Evolutionary conservation across 2,888 invertebrate species (phyloP).

Genomic region (Meta bourneti): DNA sequence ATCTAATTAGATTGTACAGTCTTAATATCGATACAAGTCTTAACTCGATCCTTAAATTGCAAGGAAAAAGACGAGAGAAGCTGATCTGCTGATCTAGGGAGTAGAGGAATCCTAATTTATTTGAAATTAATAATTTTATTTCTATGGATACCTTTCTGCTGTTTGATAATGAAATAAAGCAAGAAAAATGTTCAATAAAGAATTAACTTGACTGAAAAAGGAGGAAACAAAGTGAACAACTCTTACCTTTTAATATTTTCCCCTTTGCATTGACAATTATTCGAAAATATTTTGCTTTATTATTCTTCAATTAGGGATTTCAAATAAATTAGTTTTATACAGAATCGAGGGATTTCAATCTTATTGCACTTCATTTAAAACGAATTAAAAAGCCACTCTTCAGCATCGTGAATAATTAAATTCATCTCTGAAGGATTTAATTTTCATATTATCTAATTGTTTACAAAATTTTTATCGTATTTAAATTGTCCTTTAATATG

Average conservation of each 20-base stretch:
- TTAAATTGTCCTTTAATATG: too few species aligned
- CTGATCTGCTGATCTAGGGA: background rate
- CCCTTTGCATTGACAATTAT: background rate
- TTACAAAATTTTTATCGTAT: background rate
- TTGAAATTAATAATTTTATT: constrained; percentile 7
- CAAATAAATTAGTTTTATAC: constrained; percentile 29
- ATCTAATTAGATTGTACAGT: constrained; percentile 10
- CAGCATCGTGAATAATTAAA: background rate
- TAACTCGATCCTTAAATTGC: background rate
- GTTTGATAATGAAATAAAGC: constrained; percentile 11
- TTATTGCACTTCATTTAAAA: constrained; percentile 4
- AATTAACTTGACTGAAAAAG: background rate
- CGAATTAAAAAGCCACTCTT: background rate
- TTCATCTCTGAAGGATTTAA: background rate
- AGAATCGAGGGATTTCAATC: too few species aligned
- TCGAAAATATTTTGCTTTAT: constrained; percentile 20
- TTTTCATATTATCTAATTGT: constrained; percentile 6
- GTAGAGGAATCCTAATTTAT: constrained; percentile 6
- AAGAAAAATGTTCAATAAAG: constrained; percentile 11
- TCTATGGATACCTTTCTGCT: constrained; percentile 2
- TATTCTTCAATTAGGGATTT: background rate
- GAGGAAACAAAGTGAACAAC: background rate
- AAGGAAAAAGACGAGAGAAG: background rate
- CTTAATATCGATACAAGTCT: background rate
- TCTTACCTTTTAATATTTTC: background rate